Conservation (phyloP, 2,113 vertebrate genomes). For the Tor tambroides region DNA sequence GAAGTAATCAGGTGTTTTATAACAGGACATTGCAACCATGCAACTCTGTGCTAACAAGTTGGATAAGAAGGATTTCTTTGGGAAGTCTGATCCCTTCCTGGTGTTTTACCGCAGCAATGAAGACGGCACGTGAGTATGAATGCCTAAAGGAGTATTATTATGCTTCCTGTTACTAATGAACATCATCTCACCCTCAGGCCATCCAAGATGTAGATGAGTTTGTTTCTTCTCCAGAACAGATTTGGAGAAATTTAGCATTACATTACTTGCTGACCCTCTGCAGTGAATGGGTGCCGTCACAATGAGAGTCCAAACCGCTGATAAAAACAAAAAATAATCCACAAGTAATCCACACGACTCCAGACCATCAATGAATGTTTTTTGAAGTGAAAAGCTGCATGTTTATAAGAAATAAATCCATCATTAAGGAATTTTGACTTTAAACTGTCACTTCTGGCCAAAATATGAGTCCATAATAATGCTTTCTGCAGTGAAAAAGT, state of each 20-base stretch:
- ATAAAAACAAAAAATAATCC: no score
- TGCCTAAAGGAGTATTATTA: not conserved
- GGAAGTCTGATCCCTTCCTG: conserved; percentile 96
- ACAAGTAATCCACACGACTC: no score
- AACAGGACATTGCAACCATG: conserved; percentile 95
- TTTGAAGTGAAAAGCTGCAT: no score
- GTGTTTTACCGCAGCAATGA: conserved; percentile 99
- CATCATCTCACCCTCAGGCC: no score
- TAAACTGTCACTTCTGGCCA: not conserved
- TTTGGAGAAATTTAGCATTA: no score
- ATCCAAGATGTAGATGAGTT: not conserved
- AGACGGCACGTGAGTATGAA: conserved; percentile 92
- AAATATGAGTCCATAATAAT: not conserved
- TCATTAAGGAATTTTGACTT: not conserved
- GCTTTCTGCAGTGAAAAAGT: not conserved
- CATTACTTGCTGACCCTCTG: no score
- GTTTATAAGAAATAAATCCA: not conserved
- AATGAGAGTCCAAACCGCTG: no score
- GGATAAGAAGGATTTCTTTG: conserved; percentile 99
- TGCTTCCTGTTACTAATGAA: no score
- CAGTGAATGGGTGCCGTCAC: no score
- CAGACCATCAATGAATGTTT: no score
- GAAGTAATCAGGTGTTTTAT: conserved; percentile 18
- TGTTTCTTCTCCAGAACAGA: not conserved
- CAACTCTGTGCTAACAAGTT: conserved; percentile 98